Evolutionary conservation across 1,140 invertebrate genomes (phyloP).

Genomic region (Papilio machaon): DNA sequence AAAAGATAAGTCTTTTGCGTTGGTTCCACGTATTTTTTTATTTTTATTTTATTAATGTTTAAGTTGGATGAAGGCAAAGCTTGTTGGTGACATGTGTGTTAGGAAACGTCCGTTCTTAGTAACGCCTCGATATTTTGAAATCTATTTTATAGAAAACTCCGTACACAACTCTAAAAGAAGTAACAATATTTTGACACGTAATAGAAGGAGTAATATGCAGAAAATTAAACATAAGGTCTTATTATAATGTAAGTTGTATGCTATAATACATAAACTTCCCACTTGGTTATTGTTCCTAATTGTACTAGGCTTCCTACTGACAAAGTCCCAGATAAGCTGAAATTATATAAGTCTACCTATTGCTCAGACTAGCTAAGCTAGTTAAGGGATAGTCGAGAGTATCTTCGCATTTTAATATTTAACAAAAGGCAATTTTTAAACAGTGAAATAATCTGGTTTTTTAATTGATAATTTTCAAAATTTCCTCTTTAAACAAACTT

Average conservation of each 20-base stretch:
- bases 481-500: neutral
- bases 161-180: neutral
- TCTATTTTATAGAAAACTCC: neutral
- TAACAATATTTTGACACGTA: too few relatives aligned
- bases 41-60: neutral
- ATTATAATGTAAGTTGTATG: neutral
- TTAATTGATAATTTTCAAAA: too few relatives aligned
- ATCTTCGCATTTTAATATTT: neutral
- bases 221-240: neutral
- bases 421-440: neutral
- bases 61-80: neutral
- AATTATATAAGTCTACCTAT: neutral
- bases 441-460: too few relatives aligned
- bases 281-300: neutral
- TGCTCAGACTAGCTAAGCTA: too few relatives aligned
- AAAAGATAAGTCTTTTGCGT: neutral
- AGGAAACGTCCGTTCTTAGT: neutral
- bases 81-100: slow-evolving; percentile 1
- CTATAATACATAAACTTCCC: neutral
- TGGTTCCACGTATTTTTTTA: neutral
- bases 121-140: neutral
- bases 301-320: neutral
- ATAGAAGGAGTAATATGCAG: neutral
- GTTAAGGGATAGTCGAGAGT: neutral
- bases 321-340: neutral